Conservation (phyloP, 2,113 vertebrate species). For the Monopterus albus region DNA sequence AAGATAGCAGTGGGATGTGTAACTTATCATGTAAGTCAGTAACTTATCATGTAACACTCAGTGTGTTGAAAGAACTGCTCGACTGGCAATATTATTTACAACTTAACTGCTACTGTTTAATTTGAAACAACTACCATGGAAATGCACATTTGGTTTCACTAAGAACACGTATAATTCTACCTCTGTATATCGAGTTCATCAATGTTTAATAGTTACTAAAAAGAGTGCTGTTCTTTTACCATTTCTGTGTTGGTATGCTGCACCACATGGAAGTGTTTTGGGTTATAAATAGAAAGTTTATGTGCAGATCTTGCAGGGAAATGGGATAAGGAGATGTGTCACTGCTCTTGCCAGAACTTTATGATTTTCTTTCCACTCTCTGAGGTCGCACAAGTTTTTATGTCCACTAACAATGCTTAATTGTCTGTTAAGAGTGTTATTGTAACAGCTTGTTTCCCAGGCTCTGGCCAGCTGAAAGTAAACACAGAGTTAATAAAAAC, state of each 20-base stretch:
- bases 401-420: constrained; percentile 71
- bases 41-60: constrained; percentile 58
- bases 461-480: constrained; percentile 37
- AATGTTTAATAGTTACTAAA: not conserved
- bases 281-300: constrained; percentile 62
- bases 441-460: constrained; percentile 64
- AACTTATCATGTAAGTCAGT: constrained; percentile 66
- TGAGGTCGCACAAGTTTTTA: constrained; percentile 69
- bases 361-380: constrained; percentile 74
- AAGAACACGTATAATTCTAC: constrained; percentile 6
- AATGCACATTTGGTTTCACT: constrained; percentile 23
- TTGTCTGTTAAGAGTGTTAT: constrained; percentile 71
- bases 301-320: constrained; percentile 47
- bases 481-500: constrained; percentile 60
- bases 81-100: constrained; percentile 58
- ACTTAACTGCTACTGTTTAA: constrained; percentile 44
- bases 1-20: constrained; percentile 62
- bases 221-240: not conserved
- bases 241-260: constrained; percentile 32
- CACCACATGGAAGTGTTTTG: constrained; percentile 48
- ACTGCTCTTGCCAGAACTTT: constrained; percentile 63
- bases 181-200: constrained; percentile 20
- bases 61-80: constrained; percentile 37
- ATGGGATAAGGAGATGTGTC: constrained; percentile 56
- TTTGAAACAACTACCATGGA: constrained; percentile 49